A percentile compares a stretch with the other conserved stretches of the same genome.
Conservation (phyloP, 2,888 invertebrate species). For the Dryococelus australis region DNA sequence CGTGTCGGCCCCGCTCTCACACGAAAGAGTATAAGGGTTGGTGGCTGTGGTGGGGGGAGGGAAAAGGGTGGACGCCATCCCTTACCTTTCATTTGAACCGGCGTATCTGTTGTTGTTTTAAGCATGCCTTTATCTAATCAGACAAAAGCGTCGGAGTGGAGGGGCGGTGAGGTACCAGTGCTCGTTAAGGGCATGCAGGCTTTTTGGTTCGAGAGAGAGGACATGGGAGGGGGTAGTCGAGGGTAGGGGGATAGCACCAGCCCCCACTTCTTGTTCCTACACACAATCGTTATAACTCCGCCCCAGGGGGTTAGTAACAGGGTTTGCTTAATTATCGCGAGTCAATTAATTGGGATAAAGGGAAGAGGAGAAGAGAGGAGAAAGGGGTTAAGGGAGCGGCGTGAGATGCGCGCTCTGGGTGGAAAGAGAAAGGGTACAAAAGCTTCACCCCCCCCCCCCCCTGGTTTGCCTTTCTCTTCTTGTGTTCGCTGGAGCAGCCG, state of each 20-base stretch:
- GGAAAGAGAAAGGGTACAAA: conserved; percentile 1
- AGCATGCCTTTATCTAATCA: conserved; percentile 62
- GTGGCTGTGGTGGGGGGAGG: neutral
- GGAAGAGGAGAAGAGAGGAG: conserved; percentile 43
- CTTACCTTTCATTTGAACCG: conserved; percentile 58
- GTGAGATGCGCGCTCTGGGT: conserved; percentile 28
- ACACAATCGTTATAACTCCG: conserved; percentile 46
- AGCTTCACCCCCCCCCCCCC: neutral
- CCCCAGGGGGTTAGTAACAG: conserved; percentile 53
- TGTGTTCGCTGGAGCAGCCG: conserved; percentile 39
- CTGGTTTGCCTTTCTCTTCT: conserved; percentile 28
- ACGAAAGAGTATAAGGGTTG: neutral
- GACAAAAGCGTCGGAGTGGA: conserved; percentile 54
- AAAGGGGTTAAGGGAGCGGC: neutral
- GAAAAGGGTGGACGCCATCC: conserved; percentile 2
- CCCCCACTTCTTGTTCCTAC: conserved; percentile 30
- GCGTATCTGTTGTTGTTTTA: conserved; percentile 62
- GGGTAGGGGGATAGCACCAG: conserved; percentile 32
- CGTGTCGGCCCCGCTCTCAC: neutral
- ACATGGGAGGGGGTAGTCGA: neutral
- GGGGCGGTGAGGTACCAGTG: conserved; percentile 37
- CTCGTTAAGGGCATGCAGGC: conserved; percentile 45
- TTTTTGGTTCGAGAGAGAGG: conserved; percentile 31
- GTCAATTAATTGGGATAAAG: conserved; percentile 58
- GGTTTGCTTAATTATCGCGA: conserved; percentile 58